These are phyloP conservation scores for Paraescarpia echinospica DNA, from an alignment of 1,140 invertebrate genomes.

Conservation along the genomic window DNA sequence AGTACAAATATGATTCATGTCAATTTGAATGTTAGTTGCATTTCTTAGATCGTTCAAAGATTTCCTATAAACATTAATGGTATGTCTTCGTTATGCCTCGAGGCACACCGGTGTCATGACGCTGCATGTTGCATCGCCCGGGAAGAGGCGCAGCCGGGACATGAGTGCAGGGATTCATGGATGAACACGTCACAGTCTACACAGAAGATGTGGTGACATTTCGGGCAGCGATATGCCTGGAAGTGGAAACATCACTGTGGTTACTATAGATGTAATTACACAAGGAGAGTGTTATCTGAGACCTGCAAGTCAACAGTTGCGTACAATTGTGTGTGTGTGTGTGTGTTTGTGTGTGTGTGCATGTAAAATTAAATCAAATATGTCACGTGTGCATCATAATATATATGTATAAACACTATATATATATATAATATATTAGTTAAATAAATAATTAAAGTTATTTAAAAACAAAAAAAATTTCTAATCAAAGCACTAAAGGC, in stretches of 20 bases:
- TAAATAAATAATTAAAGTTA: too few species aligned
- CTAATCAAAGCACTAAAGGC: too few species aligned
- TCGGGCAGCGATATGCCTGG: slow-evolving; percentile 67
- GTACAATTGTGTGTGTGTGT: background rate
- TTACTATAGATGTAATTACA: background rate
- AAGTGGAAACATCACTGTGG: slow-evolving; percentile 17
- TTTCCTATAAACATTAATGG: background rate
- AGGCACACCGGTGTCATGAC: background rate
- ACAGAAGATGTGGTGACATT: slow-evolving; percentile 81
- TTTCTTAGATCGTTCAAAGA: background rate
- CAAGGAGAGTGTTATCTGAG: too few species aligned
- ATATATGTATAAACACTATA: too few species aligned
- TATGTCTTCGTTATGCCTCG: background rate
- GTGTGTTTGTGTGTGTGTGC: background rate
- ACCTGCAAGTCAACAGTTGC: too few species aligned
- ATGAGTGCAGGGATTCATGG: slow-evolving; percentile 88
- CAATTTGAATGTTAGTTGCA: background rate
- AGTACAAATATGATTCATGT: background rate
- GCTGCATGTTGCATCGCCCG: slow-evolving; percentile 38
- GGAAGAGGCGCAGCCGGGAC: slow-evolving; percentile 82
- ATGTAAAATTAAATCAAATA: background rate
- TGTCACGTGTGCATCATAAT: too few species aligned
- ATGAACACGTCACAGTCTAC: slow-evolving; percentile 94
- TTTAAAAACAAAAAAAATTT: too few species aligned
- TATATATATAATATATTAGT: too few species aligned